phyloP scores from a whole-genome alignment of 2,113 vertebrate genomes.

The Euleptes europaea region DNA sequence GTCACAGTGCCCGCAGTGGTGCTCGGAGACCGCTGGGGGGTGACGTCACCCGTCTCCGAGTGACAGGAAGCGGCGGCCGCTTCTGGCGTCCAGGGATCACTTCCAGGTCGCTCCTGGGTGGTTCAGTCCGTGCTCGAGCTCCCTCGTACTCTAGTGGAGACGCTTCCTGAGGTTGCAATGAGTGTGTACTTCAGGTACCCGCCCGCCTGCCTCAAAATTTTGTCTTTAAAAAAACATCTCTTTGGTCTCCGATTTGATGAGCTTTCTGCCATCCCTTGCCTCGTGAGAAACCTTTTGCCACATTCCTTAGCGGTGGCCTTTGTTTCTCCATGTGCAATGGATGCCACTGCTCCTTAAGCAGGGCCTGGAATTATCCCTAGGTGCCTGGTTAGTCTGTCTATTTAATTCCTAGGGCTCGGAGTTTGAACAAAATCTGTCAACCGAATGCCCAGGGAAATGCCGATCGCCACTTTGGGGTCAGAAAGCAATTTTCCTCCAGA shows the following conservation, averaged over 20 bases:
- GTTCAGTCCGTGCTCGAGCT: rapidly evolving
- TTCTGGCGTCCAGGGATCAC: rapidly evolving
- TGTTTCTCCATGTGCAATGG: not conserved
- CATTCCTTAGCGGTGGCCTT: not conserved
- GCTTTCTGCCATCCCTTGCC: not conserved
- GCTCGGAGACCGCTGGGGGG: not conserved
- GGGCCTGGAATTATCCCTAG: not conserved
- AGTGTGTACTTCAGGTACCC: not conserved
- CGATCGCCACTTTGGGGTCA: too few relatives aligned
- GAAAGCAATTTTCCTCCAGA: too few relatives aligned
- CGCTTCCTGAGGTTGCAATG: not conserved
- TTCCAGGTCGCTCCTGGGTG: not conserved
- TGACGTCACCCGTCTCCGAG: not conserved
- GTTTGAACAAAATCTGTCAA: too few relatives aligned
- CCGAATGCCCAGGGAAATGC: too few relatives aligned
- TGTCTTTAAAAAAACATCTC: not conserved
- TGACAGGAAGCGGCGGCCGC: not conserved
- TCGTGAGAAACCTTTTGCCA: rapidly evolving
- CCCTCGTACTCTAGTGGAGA: not conserved
- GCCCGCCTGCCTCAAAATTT: rapidly evolving
- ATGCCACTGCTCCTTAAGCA: rapidly evolving
- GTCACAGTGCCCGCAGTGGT: rapidly evolving
- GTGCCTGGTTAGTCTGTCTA: not conserved
- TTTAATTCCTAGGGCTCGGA: not conserved
- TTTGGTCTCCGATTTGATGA: not conserved